Percentiles rank a stretch among this genome's conserved stretches.
These are phyloP conservation scores for Phyllostomus hastatus DNA, from an alignment of 2,113 vertebrate genomes.

Conservation along the genomic window DNA sequence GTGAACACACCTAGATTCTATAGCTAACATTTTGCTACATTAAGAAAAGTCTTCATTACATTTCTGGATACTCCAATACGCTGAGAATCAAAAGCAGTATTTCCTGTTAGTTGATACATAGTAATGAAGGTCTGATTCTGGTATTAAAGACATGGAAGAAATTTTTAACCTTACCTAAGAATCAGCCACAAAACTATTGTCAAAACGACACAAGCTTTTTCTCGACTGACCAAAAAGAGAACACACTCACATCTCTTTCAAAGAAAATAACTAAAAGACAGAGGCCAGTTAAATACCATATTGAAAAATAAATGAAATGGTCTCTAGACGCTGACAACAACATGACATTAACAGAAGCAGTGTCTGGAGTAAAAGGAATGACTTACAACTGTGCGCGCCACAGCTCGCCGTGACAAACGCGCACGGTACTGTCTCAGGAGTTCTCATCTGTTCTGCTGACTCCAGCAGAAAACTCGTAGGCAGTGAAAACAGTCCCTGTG, in stretches of 20 bases:
- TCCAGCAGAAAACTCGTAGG: background rate
- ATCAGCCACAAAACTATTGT: background rate
- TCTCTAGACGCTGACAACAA: background rate
- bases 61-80: background rate
- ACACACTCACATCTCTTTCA: background rate
- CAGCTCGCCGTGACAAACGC: background rate
- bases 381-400: background rate
- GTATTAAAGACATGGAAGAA: background rate
- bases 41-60: background rate
- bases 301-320: constrained; percentile 2
- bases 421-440: background rate
- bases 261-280: constrained; percentile 29
- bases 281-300: background rate
- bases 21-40: background rate
- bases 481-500: background rate
- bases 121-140: background rate
- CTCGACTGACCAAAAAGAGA: background rate
- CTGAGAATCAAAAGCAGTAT: background rate
- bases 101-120: background rate
- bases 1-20: constrained; percentile 1
- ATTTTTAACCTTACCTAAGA: background rate
- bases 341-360: background rate
- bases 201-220: constrained; percentile 8
- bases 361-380: background rate
- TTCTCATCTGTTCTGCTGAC: background rate